Percentiles rank a stretch among this genome's conserved stretches.
Conservation (phyloP, 2,888 invertebrate species). For the Dysmachus trigonus region DNA sequence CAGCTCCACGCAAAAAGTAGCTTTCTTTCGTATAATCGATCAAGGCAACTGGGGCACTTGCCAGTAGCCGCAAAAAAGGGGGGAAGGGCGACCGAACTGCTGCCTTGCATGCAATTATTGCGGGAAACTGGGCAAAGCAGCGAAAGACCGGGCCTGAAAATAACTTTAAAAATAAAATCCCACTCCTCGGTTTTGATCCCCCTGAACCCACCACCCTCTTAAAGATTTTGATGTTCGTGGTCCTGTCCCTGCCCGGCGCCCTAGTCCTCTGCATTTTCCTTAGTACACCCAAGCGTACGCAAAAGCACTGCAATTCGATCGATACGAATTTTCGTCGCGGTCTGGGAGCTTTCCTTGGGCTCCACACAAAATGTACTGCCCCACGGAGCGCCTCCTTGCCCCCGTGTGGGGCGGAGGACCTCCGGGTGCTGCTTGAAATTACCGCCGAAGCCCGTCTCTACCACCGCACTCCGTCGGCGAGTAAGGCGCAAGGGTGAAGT, state of each 20-base stretch:
- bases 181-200: neutral
- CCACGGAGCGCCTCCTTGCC: neutral
- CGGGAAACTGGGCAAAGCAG: neutral
- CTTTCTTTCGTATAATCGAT: constrained; percentile 5
- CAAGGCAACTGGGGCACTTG: neutral
- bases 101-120: neutral
- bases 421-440: neutral
- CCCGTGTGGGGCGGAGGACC: neutral
- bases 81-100: neutral
- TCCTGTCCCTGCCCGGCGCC: neutral
- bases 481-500: neutral
- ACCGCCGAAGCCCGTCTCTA: neutral
- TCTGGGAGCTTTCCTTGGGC: neutral
- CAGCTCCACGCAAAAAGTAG: neutral
- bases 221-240: neutral
- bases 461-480: neutral
- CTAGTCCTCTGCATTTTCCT: neutral
- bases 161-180: constrained; percentile 13
- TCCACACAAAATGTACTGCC: neutral
- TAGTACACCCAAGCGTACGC: constrained; percentile 19
- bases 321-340: constrained; percentile 44
- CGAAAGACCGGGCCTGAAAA: neutral
- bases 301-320: constrained; percentile 52
- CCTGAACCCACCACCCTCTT: neutral
- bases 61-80: neutral